Conservation (phyloP, 1,140 invertebrate species). For the Dryas iulia region DNA sequence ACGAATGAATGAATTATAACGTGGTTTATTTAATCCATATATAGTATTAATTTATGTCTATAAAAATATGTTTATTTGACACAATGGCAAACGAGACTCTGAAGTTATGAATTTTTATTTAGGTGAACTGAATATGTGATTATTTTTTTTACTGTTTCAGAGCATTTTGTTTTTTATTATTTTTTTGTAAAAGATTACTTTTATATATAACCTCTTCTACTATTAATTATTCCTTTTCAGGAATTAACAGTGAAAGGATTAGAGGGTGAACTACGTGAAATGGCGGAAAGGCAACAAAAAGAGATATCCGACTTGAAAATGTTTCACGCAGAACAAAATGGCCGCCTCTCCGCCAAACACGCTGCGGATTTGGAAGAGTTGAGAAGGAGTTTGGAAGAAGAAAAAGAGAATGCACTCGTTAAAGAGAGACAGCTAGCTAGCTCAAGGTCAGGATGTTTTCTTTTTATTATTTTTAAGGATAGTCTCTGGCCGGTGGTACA, state of each 20-base stretch:
- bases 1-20: too few relatives aligned
- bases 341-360: slow-evolving; percentile 51
- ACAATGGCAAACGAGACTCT: too few relatives aligned
- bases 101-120: too few relatives aligned
- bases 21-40: too few relatives aligned
- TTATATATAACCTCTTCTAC: too few relatives aligned
- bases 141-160: too few relatives aligned
- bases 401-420: slow-evolving; percentile 61
- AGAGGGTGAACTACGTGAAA: slow-evolving; percentile 72
- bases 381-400: slow-evolving; percentile 53
- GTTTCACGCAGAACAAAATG: slow-evolving; percentile 61
- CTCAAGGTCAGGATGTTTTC: slow-evolving; percentile 45
- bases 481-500: too few relatives aligned
- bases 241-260: slow-evolving; percentile 77
- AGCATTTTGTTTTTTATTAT: too few relatives aligned
- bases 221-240: slow-evolving; percentile 37
- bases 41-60: too few relatives aligned
- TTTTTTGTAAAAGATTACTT: too few relatives aligned
- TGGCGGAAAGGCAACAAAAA: slow-evolving; percentile 73
- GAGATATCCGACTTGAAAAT: slow-evolving; percentile 69
- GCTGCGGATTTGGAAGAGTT: slow-evolving; percentile 58
- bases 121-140: too few relatives aligned
- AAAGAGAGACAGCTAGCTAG: slow-evolving; percentile 68
- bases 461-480: slow-evolving; percentile 9
- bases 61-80: too few relatives aligned